Conservation (phyloP, 2,888 invertebrate species). For the Anodontia alba region DNA sequence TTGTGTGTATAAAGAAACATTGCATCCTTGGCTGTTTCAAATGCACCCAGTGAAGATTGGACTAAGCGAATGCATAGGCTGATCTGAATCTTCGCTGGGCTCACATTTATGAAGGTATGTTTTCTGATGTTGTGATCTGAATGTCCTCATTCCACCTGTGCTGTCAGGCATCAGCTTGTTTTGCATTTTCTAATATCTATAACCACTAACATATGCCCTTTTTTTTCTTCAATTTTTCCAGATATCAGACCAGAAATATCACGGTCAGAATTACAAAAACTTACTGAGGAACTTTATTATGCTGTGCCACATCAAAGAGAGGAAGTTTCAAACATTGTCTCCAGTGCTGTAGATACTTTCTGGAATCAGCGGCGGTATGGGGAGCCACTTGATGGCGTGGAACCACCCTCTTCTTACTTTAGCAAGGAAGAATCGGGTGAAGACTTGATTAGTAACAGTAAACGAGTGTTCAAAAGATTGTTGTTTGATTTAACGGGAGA, state of each 20-base stretch:
- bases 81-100: too few relatives aligned
- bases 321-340: conserved; percentile 73
- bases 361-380: conserved; percentile 80
- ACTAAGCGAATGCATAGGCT: too few relatives aligned
- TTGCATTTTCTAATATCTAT: too few relatives aligned
- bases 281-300: conserved; percentile 73
- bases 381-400: conserved; percentile 72
- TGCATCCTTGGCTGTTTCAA: too few relatives aligned
- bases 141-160: too few relatives aligned
- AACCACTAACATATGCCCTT: too few relatives aligned
- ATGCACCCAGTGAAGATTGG: too few relatives aligned
- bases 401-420: conserved; percentile 72
- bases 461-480: conserved; percentile 80
- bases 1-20: too few relatives aligned
- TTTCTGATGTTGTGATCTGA: too few relatives aligned
- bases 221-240: too few relatives aligned
- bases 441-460: conserved; percentile 73
- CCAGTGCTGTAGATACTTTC: conserved; percentile 78
- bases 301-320: conserved; percentile 80
- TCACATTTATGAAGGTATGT: too few relatives aligned
- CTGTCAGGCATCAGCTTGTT: too few relatives aligned
- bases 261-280: conserved; percentile 65
- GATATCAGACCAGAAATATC: conserved; percentile 50
- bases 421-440: conserved; percentile 61
- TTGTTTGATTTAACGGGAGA: conserved; percentile 84